Evolutionary conservation across 2,888 invertebrate species (phyloP), one percentile per base, ranked within the genome.

Genomic region (Drosophila atroscutellata): DNA sequence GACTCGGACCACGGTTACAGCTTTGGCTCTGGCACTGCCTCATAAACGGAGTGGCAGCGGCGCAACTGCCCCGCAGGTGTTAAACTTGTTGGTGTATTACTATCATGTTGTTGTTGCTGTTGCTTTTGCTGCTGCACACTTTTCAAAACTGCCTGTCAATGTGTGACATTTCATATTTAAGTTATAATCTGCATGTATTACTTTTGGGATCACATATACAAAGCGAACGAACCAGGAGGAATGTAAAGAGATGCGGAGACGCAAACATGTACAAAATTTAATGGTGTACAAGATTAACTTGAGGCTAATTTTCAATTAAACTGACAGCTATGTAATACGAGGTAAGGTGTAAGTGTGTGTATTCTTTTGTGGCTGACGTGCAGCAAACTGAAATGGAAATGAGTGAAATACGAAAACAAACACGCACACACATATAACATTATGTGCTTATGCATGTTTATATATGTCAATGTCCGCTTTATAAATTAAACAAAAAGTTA

Each of bases 141-240:
- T 90, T 88, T 87, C 86, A 90, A 87, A 86, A 90, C 83, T 90
- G 90, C 84, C 90, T 87, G 86, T 90, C 86, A 87, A 87, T 87
- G 86, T 89, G 90, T 87, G 86, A 86, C 90, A 90, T 90, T 90
- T 86, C 90, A 90, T 86, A 86, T 90, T 86, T 86, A 90, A 86
- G 89, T 88, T 88, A 88, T 90, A 90, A 88, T 88, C 86, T 86
- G 89, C 86, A 86, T 90, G 86, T 83, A 88, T 88, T 88, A 90
- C 89, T 71, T 85, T 74, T 77, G 74, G 71, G 72, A 70, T 71
- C 69, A 8, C 54, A 54, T 26, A 63, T 42, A 60, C 34, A 18
- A 26, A 39, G 55, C 45, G 26, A 37, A 55, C 20, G 24, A 18
- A 20, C 30, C 28, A 57, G 5, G 39, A 15, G 39, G 57, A 28